Evolutionary conservation across 2,113 vertebrate species (phyloP), one percentile per base, ranked within the genome.

Genomic region (Todiramphus saurophagus): DNA sequence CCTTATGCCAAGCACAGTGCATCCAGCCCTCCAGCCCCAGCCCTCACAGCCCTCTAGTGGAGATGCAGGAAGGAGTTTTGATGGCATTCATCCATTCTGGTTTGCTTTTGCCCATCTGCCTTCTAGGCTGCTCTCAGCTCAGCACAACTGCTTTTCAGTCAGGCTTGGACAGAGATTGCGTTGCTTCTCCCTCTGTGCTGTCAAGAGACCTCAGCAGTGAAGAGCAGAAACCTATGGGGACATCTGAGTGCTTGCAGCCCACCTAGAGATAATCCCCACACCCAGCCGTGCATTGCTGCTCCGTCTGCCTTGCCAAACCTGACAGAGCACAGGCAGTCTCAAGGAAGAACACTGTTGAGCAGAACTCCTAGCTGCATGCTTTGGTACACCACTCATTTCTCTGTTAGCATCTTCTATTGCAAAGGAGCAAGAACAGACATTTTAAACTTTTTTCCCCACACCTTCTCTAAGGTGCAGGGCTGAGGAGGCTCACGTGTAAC

Each of bases 1-100:
- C 74, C 59, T 62, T 30, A 23, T 20, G 35, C 43, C 39, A 46
- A 5, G 17, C 3, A 1, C 2, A 1, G 46, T 1, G 0, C 48
- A 58, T 9, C 51, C 48, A 63, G 33, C 20, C 31, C 53, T 78
- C 58, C 16, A 43, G 78, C 68, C 92, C 85, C 28, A 0, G 60
- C 64, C 4, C 0, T 13, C 60, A 46, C 33, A 28, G 94, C 83
- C 94, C 94, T 87, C 89, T 82, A 90, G 83, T 30, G 89, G 91
- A 59, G 77, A 75, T 64, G 73, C 73, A 87, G 72, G 78, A 85
- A 37, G 31, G 62, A 87, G 24, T 16, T 80, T 6, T 37, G 27
- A 37, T 24, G 28, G 37, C 68, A 68, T 51, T 37, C 72, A 70
- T 16, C 53, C 50, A 58, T 14, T 5, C 0, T 8, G 5, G 33